A percentile compares a stretch with the other conserved stretches of the same genome.
These are phyloP conservation scores for Tragelaphus scriptus DNA, from an alignment of 2,113 vertebrate genomes.

Conservation along the genomic window DNA sequence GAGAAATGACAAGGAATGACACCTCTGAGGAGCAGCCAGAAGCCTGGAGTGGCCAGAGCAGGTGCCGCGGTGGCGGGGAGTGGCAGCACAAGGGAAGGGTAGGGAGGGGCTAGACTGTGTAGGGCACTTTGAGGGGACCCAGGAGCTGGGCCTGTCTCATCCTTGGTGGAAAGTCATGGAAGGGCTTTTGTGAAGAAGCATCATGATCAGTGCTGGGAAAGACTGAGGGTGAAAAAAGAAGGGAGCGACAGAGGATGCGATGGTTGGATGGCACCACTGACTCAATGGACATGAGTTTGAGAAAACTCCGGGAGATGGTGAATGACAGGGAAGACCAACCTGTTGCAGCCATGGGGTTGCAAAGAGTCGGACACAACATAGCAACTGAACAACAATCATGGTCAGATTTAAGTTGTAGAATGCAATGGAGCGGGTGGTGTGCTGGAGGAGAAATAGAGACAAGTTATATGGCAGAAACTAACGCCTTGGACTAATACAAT, in stretches of 20 bases:
- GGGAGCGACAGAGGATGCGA: background rate
- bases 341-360: background rate
- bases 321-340: background rate
- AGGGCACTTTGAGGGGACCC: background rate
- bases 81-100: background rate
- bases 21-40: background rate
- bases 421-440: background rate
- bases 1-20: background rate
- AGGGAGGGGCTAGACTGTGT: background rate
- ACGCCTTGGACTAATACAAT: background rate
- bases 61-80: accelerated
- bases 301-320: accelerated
- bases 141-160: background rate
- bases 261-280: background rate
- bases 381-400: background rate
- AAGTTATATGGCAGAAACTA: background rate
- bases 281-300: background rate
- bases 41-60: background rate
- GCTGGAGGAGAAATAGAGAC: background rate
- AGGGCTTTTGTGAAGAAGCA: background rate
- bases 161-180: too few species aligned
- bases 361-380: background rate
- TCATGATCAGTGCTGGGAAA: background rate
- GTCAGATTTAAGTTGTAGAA: background rate
- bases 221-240: background rate